Evolutionary conservation across 2,797 vertebrate genomes (phyloP), one percentile per base, ranked within the genome.

Genomic region (Dryobates pubescens): DNA sequence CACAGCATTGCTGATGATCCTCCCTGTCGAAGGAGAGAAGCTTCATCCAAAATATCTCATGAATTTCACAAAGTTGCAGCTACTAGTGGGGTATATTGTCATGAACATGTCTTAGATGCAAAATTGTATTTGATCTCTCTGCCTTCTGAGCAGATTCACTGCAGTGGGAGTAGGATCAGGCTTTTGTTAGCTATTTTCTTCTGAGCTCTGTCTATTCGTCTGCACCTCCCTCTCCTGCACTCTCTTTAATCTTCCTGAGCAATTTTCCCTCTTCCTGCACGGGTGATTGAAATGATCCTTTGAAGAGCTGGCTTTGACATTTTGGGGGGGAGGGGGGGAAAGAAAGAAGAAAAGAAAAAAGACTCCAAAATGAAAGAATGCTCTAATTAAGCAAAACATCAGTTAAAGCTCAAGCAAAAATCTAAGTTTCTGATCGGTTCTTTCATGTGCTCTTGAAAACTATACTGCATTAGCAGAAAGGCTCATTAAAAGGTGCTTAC

Each of bases 301-400:
- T 96, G 94, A 96, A 94, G 93, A 88, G 58, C 49, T 19, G 34
- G 72, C 75, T 94, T 87, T 96, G 90, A 93, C 53, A 9, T 78
- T 89, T 87, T n/a, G n/a, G n/a, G n/a, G n/a, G n/a, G n/a, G n/a
- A n/a, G n/a, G n/a, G 32, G 29, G 30, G 67, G 57, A 65, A 49
- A 41, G 54, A 10, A 36, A 36, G 38, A 36, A 36, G 38, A 38
- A 38, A 38, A 38, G 41, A 63, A 73, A 64, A 49, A 49, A 23
- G 36, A 45, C 1, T 61, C 3, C 70, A 65, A 92, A 94, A 6
- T 27, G 58, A 90, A 95, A 90, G 79, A 81, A 92, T 54, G 76
- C 63, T 89, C 72, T 88, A 86, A 95, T 93, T 95, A 94, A 72
- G 76, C 30, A 81, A 94, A 95, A 83, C 53, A 87, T 92, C 88